Evolutionary conservation across 1,140 invertebrate genomes (phyloP), one percentile per base, ranked within the genome.

Genomic region (Heliconius himera): DNA sequence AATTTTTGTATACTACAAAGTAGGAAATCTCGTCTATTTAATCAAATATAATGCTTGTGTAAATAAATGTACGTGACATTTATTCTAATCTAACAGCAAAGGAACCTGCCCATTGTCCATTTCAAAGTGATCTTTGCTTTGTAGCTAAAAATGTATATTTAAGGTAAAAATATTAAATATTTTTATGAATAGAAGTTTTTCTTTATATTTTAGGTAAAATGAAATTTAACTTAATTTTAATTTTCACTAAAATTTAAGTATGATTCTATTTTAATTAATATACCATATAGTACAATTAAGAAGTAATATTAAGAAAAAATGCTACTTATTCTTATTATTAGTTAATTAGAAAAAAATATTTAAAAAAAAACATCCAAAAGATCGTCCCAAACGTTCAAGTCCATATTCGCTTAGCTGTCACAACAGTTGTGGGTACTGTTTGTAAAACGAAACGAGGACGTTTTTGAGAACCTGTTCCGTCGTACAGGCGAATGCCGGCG

Each of bases 371-470:
- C 11, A 29, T 66, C 60, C 11, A 26, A 66, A 66, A 0, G 9
- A 29, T 13, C 60, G 60, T 9, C 20, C 70, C 70, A 38, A 80
- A 73, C 79, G 70, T 87, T 86, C 83, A 81, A 82, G 82, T 85
- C 81, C 82, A 82, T 85, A 87, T 87, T 85, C 78, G 78, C 81
- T 71, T 79, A 83, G 82, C 83, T 88, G 89, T 88, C 89, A 90
- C 84, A 90, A 88, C 85, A 84, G 80, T 85, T 85, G 83, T 87
- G 13, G 41, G 41, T 16, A 84, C 79, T 85, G 83, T 91, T 89
- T 88, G 86, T 86, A 80, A 88, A 91, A 85, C 77, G 84, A 87
- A 93, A 91, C 87, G 88, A 87, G 88, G 89, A 88, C 88, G 82
- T 85, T 83, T 85, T 85, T 78, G 76, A 85, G 84, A 91, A 91